Conservation (phyloP, 2,113 vertebrate species). For the Calyptomena viridis region DNA sequence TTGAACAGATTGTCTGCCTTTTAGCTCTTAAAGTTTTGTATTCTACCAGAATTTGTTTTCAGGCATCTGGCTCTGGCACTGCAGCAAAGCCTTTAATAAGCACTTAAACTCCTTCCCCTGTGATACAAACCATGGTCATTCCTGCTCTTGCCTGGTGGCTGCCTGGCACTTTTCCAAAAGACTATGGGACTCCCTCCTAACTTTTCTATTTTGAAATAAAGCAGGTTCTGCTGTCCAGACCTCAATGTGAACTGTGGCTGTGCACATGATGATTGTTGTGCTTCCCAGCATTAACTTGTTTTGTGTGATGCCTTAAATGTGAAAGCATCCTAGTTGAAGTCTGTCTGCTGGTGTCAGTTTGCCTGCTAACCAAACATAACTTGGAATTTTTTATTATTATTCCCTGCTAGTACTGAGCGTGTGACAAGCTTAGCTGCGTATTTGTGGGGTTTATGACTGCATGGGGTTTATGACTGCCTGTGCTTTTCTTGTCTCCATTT, state of each 20-base stretch:
- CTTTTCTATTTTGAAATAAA: background rate
- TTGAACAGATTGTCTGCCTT: background rate
- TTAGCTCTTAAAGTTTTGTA: background rate
- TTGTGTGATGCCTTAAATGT: conserved; percentile 44
- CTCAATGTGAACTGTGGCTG: background rate
- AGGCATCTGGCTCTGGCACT: background rate
- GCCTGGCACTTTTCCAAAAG: background rate
- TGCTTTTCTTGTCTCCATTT: background rate
- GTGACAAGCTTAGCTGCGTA: conserved; percentile 5
- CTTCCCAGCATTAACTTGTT: background rate
- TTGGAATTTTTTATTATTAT: background rate
- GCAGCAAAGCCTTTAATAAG: background rate
- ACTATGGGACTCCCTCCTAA: background rate
- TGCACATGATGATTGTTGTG: background rate
- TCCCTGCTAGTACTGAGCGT: background rate
- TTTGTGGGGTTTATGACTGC: background rate
- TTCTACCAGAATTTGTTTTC: background rate
- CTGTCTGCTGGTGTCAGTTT: background rate
- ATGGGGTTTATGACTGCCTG: background rate
- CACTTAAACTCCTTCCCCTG: background rate
- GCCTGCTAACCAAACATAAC: background rate
- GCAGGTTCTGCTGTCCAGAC: background rate
- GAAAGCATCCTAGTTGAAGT: background rate
- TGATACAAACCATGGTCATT: background rate
- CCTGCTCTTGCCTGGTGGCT: background rate